phyloP scores from a whole-genome alignment of 2,113 vertebrate genomes.

The Myrmophylax atrothorax region DNA sequence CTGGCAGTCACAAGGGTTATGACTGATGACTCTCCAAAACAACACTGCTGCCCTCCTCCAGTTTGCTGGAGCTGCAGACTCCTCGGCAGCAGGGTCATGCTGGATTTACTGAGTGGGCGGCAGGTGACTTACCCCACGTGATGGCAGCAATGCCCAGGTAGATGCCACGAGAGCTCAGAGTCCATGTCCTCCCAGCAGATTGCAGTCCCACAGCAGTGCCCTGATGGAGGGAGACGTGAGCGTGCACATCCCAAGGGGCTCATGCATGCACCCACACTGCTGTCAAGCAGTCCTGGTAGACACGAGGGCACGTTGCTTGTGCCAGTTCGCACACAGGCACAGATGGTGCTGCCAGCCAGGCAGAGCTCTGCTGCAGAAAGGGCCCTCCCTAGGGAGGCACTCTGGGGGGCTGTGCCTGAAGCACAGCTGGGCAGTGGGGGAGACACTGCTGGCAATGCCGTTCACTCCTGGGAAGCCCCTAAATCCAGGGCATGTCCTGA shows the following conservation, averaged over 20 bases:
- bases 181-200: not conserved
- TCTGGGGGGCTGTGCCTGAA: fast-evolving
- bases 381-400: not conserved
- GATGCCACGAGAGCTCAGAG: not conserved
- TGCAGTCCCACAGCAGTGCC: not conserved
- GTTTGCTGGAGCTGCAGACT: not conserved
- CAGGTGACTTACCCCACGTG: constrained; percentile 22
- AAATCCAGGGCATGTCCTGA: not conserved
- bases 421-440: not conserved
- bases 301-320: not conserved
- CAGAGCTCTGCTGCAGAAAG: not conserved
- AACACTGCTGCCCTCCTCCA: not conserved
- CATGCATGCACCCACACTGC: fast-evolving
- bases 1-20: not conserved
- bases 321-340: fast-evolving
- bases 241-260: not conserved
- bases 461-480: not conserved
- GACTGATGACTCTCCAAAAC: not conserved
- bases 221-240: not conserved
- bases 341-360: fast-evolving
- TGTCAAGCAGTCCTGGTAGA: not conserved
- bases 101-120: fast-evolving
- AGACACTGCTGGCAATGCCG: too few species aligned
- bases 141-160: constrained; percentile 32
- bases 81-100: not conserved